phyloP scores from a whole-genome alignment of 2,113 vertebrate genomes.

The Salminus brasiliensis region DNA sequence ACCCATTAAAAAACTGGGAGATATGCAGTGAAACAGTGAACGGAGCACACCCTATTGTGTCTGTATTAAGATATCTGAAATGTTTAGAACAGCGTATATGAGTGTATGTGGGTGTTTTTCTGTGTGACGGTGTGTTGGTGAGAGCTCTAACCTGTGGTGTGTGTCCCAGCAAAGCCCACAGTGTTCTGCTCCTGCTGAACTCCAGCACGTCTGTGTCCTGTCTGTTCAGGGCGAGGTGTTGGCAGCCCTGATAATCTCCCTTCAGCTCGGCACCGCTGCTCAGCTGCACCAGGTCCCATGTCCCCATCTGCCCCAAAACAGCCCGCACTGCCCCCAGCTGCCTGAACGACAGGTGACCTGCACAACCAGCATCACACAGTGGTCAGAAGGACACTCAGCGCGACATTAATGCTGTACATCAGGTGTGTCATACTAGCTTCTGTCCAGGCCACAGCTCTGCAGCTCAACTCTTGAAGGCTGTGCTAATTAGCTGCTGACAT shows the following conservation, averaged over 20 bases:
- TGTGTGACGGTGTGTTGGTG: neutral
- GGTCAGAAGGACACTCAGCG: neutral
- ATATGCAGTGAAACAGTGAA: no score
- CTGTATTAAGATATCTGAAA: neutral
- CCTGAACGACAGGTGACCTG: constrained; percentile 76
- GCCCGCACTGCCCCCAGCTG: constrained; percentile 68
- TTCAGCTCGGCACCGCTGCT: constrained; percentile 67
- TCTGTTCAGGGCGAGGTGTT: constrained; percentile 70
- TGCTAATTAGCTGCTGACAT: no score
- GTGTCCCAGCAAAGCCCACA: constrained; percentile 75
- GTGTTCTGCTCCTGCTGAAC: constrained; percentile 63
- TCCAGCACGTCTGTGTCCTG: constrained; percentile 69
- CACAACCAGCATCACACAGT: neutral
- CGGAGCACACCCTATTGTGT: no score
- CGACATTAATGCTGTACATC: neutral
- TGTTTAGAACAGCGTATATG: neutral
- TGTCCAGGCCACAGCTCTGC: neutral
- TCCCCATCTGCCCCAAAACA: constrained; percentile 67
- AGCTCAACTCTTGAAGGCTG: no score
- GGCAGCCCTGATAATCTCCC: constrained; percentile 74
- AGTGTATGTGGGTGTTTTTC: constrained; percentile 8
- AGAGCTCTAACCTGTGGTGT: constrained; percentile 69
- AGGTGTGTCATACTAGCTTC: neutral
- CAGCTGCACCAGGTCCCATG: constrained; percentile 74
- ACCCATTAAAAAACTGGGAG: no score